Evolutionary conservation across 2,888 invertebrate species (phyloP).

Genomic region (Biston stratarius): DNA sequence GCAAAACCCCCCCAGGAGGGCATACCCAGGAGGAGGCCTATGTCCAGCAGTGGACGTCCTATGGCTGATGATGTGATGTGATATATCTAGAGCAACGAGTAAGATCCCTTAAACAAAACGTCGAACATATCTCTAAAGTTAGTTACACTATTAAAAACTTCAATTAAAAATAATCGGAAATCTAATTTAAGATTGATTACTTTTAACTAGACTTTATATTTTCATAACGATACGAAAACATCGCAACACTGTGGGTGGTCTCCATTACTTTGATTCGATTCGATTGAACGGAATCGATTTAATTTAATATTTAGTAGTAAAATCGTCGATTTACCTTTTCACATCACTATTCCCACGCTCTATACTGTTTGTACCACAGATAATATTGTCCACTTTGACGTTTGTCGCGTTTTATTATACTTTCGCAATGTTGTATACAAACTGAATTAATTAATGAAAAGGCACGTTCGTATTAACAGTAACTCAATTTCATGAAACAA

Average conservation of each 20-base stretch:
- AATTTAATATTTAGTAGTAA: constrained; percentile 15
- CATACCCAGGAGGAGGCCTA: too few species aligned
- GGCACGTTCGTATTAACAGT: constrained; percentile 8
- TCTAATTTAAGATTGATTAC: not conserved
- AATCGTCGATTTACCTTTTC: constrained; percentile 9
- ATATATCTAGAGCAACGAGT: too few species aligned
- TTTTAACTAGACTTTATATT: not conserved
- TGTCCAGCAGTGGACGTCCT: too few species aligned
- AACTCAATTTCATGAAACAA: constrained; percentile 1
- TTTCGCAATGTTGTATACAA: constrained; percentile 22
- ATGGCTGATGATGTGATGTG: too few species aligned
- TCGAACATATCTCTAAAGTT: not conserved
- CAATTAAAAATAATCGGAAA: not conserved
- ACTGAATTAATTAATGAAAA: constrained; percentile 22
- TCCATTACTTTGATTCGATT: constrained; percentile 14
- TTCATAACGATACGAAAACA: constrained; percentile 1
- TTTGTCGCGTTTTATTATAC: constrained; percentile 35
- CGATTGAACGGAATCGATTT: constrained; percentile 8
- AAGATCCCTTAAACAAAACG: too few species aligned
- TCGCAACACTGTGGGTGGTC: constrained; percentile 17
- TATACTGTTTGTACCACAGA: constrained; percentile 30
- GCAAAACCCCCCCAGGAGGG: too few species aligned
- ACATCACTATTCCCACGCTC: constrained; percentile 27
- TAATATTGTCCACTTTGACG: constrained; percentile 38
- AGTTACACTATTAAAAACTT: not conserved